Evolutionary conservation across 2,797 vertebrate species (phyloP).

Genomic region (Bradypodion pumilum): DNA sequence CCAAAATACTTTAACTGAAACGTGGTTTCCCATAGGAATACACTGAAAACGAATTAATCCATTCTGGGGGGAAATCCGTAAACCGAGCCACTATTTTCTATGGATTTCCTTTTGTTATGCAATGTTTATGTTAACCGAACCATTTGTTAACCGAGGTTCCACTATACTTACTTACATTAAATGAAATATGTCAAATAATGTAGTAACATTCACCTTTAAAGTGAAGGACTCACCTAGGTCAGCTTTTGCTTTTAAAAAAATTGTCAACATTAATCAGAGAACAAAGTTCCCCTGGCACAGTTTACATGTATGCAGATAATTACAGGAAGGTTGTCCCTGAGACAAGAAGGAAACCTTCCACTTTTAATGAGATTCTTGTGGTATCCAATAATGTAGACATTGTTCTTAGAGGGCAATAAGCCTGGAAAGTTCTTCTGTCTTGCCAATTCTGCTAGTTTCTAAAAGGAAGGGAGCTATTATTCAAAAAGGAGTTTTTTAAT

Average conservation of each 20-base stretch:
- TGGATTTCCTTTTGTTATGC: too few species aligned
- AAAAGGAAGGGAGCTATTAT: background rate
- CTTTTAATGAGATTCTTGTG: background rate
- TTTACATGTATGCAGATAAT: background rate
- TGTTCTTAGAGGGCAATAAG: constrained; percentile 8
- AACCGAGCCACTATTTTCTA: too few species aligned
- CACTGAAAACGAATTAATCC: too few species aligned
- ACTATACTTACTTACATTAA: too few species aligned
- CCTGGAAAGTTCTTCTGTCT: background rate
- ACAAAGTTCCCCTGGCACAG: background rate
- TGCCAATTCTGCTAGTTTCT: background rate
- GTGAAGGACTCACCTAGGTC: background rate
- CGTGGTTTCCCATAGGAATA: too few species aligned
- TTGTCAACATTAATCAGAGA: background rate
- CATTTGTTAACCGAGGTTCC: too few species aligned
- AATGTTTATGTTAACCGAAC: too few species aligned
- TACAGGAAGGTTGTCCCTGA: background rate
- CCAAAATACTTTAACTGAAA: too few species aligned
- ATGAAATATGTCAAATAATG: too few species aligned
- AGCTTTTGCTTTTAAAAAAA: background rate
- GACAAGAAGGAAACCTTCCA: background rate
- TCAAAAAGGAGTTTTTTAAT: background rate
- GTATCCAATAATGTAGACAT: background rate
- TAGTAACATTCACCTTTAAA: background rate
- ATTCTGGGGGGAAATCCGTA: too few species aligned